A percentile compares a stretch with the other conserved stretches of the same genome.
phyloP scores from a whole-genome alignment of 1,140 invertebrate genomes.

The Latrodectus geometricus region DNA sequence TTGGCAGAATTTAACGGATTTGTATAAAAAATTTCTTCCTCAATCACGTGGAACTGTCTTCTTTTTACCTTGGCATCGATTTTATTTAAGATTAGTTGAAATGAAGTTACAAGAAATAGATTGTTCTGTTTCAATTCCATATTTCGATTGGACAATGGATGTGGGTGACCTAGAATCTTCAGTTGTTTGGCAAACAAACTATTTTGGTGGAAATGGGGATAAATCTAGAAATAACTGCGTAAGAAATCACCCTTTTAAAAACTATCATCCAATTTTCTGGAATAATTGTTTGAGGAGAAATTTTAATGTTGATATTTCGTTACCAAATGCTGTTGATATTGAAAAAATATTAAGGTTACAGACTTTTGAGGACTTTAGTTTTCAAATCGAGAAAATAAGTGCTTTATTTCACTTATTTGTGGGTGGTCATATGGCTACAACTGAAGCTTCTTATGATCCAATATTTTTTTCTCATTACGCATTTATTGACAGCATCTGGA shows the following conservation, averaged over 20 bases:
- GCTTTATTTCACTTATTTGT: constrained; percentile 58
- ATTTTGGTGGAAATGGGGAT: constrained; percentile 57
- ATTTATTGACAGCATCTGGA: constrained; percentile 60
- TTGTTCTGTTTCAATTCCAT: constrained; percentile 57
- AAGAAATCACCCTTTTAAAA: constrained; percentile 57
- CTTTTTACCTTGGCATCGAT: constrained; percentile 58
- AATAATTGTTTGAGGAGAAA: constrained; percentile 49
- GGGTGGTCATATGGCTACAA: constrained; percentile 57
- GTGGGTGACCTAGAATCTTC: constrained; percentile 40
- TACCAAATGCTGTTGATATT: constrained; percentile 48
- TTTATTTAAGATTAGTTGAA: constrained; percentile 52
- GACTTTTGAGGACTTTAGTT: constrained; percentile 37
- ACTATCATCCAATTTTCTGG: constrained; percentile 15
- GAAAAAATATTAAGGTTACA: constrained; percentile 39
- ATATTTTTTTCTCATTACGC: constrained; percentile 58
- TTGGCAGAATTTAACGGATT: constrained; percentile 47
- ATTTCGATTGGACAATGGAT: constrained; percentile 62
- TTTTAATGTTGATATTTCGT: constrained; percentile 42
- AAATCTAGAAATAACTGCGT: constrained; percentile 33
- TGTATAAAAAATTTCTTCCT: constrained; percentile 32
- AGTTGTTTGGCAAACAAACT: constrained; percentile 55
- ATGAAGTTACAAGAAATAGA: constrained; percentile 55
- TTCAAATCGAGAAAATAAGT: constrained; percentile 36
- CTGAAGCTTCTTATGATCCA: constrained; percentile 53
- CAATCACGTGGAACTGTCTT: constrained; percentile 28